Base-by-base conservation (phyloP, 1,140 invertebrate genomes). In the Propsilocerus akamusi region DNA sequence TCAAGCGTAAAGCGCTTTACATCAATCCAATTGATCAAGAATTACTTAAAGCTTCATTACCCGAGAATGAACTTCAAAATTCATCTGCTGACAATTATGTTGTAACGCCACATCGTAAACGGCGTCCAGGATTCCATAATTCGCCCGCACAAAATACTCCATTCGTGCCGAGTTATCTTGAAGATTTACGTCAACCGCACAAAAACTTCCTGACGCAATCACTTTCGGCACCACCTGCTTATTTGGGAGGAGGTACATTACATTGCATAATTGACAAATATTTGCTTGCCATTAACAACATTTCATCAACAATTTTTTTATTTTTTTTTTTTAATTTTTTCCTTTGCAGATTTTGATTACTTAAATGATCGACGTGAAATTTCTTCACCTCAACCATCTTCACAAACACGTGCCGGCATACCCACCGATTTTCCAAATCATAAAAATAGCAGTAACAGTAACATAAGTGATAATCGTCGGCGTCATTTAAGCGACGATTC, bases 121-220 rank as follows among this genome's bases (percentile, higher is more conserved):
- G 84, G 63, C 68, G 83, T 58, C 83, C 83, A 1, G 84, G 85
- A 23, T 88, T 88, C 60, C 82, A 86, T 56, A 87, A 86, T 58
- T 79, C 83, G 6, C 84, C 84, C 7, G 79, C 82, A 46, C 83
- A 87, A 59, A 87, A 87, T 66, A 80, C 83, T 47, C 82, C 83
- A 11, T 88, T 88, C 58, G 83, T 86, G 34, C 78, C 78, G 17
- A 79, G 75, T 53, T 77, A 81, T 55, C 65, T 81, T 47, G 78
- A 81, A 58, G 79, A 82, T 55, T 63, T 71, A 14, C 59, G 63
- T 4, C 51, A 62, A 28, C 57, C 56, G 4, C 34, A 41, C 14
- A 41, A 41, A 41, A 41, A 41, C 17, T 41, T 41, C 14, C 62
- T 65, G 53, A 56, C 61, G 46, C 52, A 61, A 37, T 57, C 70